Conservation (phyloP, 2,797 vertebrate genomes). For the Ciconia nigra region DNA sequence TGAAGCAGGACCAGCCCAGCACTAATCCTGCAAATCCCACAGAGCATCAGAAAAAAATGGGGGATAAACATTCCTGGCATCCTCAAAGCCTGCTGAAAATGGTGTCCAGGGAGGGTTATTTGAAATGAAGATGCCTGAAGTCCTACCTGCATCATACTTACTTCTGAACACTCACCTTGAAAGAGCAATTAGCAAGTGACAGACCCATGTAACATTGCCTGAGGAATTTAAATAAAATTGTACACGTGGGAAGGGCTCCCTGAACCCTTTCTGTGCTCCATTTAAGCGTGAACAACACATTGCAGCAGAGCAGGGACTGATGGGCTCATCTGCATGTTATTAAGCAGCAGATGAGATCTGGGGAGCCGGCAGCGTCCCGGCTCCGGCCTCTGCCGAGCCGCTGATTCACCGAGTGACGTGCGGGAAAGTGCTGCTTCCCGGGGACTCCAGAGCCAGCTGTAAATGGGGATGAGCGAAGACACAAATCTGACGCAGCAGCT, state of each 20-base stretch:
- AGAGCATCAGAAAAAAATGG: background rate
- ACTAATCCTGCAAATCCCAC: background rate
- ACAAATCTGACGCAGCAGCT: constrained; percentile 13
- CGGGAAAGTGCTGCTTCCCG: background rate
- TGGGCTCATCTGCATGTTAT: background rate
- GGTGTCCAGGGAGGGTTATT: background rate
- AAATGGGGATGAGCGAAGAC: background rate
- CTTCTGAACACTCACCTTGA: background rate
- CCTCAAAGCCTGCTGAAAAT: background rate
- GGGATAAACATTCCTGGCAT: background rate
- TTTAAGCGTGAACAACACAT: background rate
- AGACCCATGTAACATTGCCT: background rate
- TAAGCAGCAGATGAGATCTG: background rate
- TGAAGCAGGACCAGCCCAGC: background rate
- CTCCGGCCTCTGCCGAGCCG: background rate
- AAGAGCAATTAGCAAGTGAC: background rate
- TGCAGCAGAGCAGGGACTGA: background rate
- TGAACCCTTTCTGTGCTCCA: background rate
- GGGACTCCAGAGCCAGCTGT: background rate
- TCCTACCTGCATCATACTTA: background rate
- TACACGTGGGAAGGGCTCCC: background rate
- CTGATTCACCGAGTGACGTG: background rate
- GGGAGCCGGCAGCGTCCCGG: background rate
- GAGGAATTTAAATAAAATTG: background rate
- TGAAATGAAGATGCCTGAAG: background rate